Conservation (phyloP, 2,797 vertebrate species). For the Enteromius trimaculatus region DNA sequence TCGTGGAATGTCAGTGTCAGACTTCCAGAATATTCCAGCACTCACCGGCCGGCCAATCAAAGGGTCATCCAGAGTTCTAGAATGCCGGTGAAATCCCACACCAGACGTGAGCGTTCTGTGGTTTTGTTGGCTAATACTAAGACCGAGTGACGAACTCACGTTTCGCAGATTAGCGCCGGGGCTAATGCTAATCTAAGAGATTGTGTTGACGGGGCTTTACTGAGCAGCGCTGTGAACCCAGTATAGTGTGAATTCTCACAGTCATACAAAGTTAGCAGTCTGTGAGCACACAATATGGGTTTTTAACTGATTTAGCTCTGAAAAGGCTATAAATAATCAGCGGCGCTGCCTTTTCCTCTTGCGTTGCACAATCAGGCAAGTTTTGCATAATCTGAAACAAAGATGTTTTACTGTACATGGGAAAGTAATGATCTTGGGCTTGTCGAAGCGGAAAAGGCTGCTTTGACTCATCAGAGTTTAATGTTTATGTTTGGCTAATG, state of each 20-base stretch:
- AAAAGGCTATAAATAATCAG: slow-evolving; percentile 3
- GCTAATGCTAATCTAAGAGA: slow-evolving; percentile 46
- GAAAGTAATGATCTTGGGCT: not conserved
- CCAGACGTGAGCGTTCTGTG: not conserved
- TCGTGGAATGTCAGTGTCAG: slow-evolving; percentile 23
- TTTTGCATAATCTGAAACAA: not conserved
- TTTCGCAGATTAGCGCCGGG: slow-evolving; percentile 43
- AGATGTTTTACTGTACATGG: not conserved
- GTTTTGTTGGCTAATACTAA: not conserved
- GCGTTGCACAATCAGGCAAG: not conserved
- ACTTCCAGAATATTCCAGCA: slow-evolving; percentile 32
- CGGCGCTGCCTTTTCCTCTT: not conserved
- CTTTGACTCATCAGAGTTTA: slow-evolving; percentile 5
- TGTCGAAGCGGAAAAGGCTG: not conserved
- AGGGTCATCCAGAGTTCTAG: slow-evolving; percentile 8
- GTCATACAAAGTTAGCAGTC: not conserved
- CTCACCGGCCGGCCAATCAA: not conserved
- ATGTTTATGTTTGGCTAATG: slow-evolving; percentile 23
- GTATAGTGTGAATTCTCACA: slow-evolving; percentile 13
- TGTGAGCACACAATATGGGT: not conserved
- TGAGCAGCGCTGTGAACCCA: not conserved
- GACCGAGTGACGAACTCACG: slow-evolving; percentile 11
- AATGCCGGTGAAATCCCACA: not conserved
- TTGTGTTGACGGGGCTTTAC: slow-evolving; percentile 14
- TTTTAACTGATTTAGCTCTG: not conserved